Evolutionary conservation across 2,888 invertebrate genomes (phyloP), one percentile per base, ranked within the genome.

Genomic region (Scrobipalpa costella): DNA sequence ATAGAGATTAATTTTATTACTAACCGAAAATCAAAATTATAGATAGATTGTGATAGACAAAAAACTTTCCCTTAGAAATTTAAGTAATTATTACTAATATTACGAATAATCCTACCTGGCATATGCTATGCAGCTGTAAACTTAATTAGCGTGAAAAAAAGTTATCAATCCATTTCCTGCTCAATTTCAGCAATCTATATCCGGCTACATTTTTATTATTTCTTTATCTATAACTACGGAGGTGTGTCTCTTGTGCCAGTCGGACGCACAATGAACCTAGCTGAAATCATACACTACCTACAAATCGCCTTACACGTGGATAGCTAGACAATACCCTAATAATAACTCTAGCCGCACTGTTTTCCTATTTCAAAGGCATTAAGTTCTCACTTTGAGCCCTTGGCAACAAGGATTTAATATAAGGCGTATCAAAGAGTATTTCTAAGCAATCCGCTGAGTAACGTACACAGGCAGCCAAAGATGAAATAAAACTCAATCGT

Each of bases 231-330:
- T 55, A 5, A 34, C 7, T 55, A 34, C 9, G 34, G 13, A 33
- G n/a, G 55, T 34, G 55, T 34, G 33, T 55, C 9, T 34, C 17
- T 34, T 34, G 49, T 9, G 34, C 27, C 3, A 34, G 49, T 13
- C 47, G 9, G 7, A 34, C 34, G 44, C 47, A 60, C 60, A 60
- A 60, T 60, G 60, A 33, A 15, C 34, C n/a, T 7, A 15, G 21
- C 21, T 60, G 78, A 77, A 79, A 81, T 73, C 64, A 74, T 75
- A 81, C 72, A 79, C 78, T 76, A 19, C 47, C 27, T 60, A 21
- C 59, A 21, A 49, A 33, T 34, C 27, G 55, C n/a, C 33, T 55
- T 60, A 77, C 83, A 83, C 81, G 81, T 81, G 81, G 68, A 75
- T 47, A 52, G 61, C 65, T 71, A 73, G 71, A 74, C 75, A 76